These are phyloP conservation scores for Crocidura indochinensis DNA, from an alignment of 2,797 vertebrate genomes.

Conservation along the genomic window DNA sequence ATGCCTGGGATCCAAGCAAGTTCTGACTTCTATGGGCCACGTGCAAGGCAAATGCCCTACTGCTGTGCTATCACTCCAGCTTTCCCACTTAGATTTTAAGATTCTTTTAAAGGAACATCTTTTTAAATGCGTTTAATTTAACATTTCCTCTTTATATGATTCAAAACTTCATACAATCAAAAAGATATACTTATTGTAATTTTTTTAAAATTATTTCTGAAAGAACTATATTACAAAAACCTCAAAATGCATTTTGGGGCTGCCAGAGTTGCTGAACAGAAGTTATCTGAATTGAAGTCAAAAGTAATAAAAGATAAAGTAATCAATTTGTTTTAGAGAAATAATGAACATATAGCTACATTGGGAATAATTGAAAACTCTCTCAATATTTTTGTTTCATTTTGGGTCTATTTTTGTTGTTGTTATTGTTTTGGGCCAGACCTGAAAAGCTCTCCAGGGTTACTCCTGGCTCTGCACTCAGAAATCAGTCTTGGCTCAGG, in stretches of 20 bases:
- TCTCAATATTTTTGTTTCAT: no score
- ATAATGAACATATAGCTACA: not conserved
- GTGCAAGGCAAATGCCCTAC: no score
- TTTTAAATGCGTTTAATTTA: slow-evolving; percentile 53
- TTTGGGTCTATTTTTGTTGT: no score
- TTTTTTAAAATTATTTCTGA: not conserved
- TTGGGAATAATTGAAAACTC: no score
- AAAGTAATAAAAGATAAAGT: slow-evolving; percentile 29
- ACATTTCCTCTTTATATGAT: slow-evolving; percentile 17
- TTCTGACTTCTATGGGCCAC: no score
- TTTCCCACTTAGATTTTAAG: slow-evolving; percentile 9
- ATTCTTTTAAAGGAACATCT: slow-evolving; percentile 44
- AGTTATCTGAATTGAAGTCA: not conserved
- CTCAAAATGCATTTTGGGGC: slow-evolving; percentile 20
- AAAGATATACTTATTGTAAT: not conserved
- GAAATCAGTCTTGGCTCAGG: no score
- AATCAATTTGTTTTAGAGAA: slow-evolving; percentile 15
- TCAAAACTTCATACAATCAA: slow-evolving; percentile 37
- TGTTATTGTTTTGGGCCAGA: no score
- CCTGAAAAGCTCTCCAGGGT: no score
- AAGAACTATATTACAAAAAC: slow-evolving; percentile 50
- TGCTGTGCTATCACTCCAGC: no score
- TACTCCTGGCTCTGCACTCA: no score
- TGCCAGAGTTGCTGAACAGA: slow-evolving; percentile 17
- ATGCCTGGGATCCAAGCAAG: no score